These are phyloP conservation scores for Palythoa heliodiscus DNA, from an alignment of 92 coral and sea anemone genomes.

Conservation along the genomic window DNA sequence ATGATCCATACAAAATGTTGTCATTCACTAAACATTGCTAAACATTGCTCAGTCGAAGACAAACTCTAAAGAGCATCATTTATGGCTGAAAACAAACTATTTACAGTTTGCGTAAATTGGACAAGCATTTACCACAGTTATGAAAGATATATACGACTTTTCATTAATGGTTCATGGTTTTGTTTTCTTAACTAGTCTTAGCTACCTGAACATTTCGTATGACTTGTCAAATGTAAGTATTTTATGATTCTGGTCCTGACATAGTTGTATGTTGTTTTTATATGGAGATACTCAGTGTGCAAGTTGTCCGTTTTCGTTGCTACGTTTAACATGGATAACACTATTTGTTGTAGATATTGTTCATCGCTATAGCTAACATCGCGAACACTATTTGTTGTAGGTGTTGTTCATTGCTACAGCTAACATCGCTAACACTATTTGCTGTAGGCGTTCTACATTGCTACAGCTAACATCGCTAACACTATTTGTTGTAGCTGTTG, in stretches of 20 bases:
- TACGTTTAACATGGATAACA: background rate
- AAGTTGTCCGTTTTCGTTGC: background rate
- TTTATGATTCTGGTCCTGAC: background rate
- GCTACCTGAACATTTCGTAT: conserved; percentile 85
- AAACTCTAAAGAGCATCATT: too few species aligned
- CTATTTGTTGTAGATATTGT: background rate
- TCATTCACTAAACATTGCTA: too few species aligned
- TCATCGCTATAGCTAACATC: background rate
- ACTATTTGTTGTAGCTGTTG: background rate
- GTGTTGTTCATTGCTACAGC: background rate
- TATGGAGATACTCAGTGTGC: background rate
- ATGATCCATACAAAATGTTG: too few species aligned
- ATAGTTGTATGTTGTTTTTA: background rate
- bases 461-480: background rate
- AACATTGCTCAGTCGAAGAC: too few species aligned
- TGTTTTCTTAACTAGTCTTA: conserved; percentile 33
- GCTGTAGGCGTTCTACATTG: background rate
- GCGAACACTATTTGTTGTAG: background rate
- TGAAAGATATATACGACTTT: too few species aligned
- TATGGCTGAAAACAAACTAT: too few species aligned
- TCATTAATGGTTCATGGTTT: background rate
- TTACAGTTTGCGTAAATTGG: too few species aligned
- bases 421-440: background rate
- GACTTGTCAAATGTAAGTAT: conserved; percentile 82
- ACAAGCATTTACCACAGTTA: too few species aligned